Conservation (phyloP, 64 coral and sea anemone species). For the Trachythela sp. region DNA sequence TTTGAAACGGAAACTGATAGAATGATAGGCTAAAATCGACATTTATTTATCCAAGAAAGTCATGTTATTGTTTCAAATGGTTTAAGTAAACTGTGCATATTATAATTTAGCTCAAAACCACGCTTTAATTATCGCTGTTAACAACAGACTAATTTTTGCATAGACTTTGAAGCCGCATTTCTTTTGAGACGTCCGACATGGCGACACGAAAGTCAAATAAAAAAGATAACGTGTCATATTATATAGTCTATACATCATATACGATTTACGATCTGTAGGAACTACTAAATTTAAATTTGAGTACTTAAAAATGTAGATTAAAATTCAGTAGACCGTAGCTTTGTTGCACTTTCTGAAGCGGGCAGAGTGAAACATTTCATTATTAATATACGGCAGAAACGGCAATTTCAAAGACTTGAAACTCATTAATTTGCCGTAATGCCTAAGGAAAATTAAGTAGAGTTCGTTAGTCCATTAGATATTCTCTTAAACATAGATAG, state of each 20-base stretch:
- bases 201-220: neutral
- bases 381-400: neutral
- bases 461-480: constrained; percentile 21
- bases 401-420: constrained; percentile 25
- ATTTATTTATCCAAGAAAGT: constrained; percentile 20
- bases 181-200: constrained; percentile 22
- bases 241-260: neutral
- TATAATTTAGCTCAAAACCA: constrained; percentile 4
- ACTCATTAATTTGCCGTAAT: constrained; percentile 22
- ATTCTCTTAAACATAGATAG: constrained; percentile 16
- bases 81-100: constrained; percentile 28
- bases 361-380: neutral
- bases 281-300: neutral
- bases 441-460: constrained; percentile 17
- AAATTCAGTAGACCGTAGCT: neutral
- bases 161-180: neutral
- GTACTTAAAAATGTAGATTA: neutral
- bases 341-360: neutral
- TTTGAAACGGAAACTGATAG: neutral
- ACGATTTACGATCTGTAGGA: neutral
- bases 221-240: neutral
- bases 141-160: constrained; percentile 13
- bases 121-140: constrained; percentile 26
- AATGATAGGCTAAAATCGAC: neutral
- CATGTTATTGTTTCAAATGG: constrained; percentile 30